Evolutionary conservation across 2,888 invertebrate genomes (phyloP).

Genomic region (Parasteatoda lunata): DNA sequence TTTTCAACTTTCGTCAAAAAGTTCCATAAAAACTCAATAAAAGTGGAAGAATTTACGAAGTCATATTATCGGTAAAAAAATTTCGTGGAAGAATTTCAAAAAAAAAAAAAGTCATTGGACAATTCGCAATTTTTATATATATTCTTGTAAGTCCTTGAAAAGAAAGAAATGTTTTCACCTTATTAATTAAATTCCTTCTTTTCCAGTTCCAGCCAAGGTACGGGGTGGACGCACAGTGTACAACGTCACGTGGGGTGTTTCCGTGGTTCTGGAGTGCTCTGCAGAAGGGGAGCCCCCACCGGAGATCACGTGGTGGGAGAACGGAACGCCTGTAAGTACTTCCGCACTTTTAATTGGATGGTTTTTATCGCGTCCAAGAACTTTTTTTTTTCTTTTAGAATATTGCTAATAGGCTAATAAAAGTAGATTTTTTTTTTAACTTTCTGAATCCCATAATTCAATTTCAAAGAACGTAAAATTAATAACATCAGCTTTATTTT

Average conservation of each 20-base stretch:
- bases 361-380: not conserved
- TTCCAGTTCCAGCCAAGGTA: slow-evolving; percentile 69
- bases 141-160: not conserved
- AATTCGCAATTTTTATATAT: not conserved
- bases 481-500: no score
- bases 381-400: not conserved
- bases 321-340: slow-evolving; percentile 69
- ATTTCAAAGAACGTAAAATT: no score
- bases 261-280: slow-evolving; percentile 71
- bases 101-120: not conserved
- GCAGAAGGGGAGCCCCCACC: slow-evolving; percentile 72
- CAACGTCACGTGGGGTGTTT: slow-evolving; percentile 69
- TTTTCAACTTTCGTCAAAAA: slow-evolving; percentile 25
- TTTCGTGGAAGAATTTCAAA: not conserved
- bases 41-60: slow-evolving; percentile 34
- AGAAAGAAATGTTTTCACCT: slow-evolving; percentile 25
- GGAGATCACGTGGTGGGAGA: slow-evolving; percentile 71
- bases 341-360: slow-evolving; percentile 22
- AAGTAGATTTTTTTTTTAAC: not conserved
- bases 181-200: slow-evolving; percentile 65
- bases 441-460: no score
- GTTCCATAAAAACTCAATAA: slow-evolving; percentile 60
- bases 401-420: not conserved
- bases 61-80: slow-evolving; percentile 28
- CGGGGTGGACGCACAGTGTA: slow-evolving; percentile 69